Evolutionary conservation across 2,797 vertebrate genomes (phyloP).

Genomic region (Melanotaenia nigrans): DNA sequence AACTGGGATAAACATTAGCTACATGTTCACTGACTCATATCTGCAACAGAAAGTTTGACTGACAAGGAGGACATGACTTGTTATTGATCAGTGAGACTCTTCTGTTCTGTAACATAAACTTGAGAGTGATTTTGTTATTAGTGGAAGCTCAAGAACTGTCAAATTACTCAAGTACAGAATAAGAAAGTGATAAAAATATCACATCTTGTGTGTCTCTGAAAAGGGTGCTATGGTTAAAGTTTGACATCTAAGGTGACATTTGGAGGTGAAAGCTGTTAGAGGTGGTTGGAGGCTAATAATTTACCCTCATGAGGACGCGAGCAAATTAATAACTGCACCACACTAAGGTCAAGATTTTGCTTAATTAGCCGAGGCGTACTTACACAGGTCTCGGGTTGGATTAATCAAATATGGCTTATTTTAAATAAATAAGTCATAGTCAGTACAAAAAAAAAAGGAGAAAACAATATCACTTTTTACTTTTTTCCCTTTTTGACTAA

Average conservation of each 20-base stretch:
- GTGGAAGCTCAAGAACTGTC: conserved; percentile 2
- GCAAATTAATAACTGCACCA: conserved; percentile 51
- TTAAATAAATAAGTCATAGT: not conserved
- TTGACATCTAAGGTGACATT: conserved; percentile 57
- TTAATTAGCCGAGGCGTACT: conserved; percentile 48
- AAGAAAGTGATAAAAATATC: conserved; percentile 21
- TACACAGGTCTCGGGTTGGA: too few relatives aligned
- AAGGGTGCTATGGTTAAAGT: conserved; percentile 50
- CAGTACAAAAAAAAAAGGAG: too few relatives aligned
- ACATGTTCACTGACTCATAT: conserved; percentile 28
- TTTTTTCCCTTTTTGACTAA: conserved; percentile 5
- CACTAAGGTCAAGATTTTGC: conserved; percentile 41
- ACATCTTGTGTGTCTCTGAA: conserved; percentile 12
- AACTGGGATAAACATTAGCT: conserved; percentile 44
- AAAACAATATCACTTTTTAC: not conserved
- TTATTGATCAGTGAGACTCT: conserved; percentile 6
- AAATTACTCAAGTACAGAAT: conserved; percentile 5
- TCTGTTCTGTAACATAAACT: not conserved
- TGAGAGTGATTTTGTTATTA: conserved; percentile 22
- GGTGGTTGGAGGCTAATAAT: conserved; percentile 68
- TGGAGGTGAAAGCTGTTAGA: conserved; percentile 62
- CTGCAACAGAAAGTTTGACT: conserved; percentile 42
- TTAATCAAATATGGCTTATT: not conserved
- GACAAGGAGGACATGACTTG: not conserved
- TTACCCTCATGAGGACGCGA: conserved; percentile 61